Evolutionary conservation across 1,140 invertebrate species (phyloP), one percentile per base, ranked within the genome.

Genomic region (Diabrotica undecimpunctata): DNA sequence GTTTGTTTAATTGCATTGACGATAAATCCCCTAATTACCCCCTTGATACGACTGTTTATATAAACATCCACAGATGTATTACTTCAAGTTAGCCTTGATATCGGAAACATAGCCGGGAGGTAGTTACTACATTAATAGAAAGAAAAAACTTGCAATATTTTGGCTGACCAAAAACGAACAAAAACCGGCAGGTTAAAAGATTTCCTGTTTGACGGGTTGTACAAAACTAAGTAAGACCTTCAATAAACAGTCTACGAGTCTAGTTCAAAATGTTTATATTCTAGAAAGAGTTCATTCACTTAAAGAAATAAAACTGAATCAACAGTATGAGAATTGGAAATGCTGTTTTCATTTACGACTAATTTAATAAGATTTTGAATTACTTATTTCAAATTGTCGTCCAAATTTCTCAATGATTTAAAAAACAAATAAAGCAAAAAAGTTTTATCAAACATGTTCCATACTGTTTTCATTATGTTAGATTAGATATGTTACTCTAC

Each of bases 161-260:
- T 65, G 64, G 57, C 36, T 9, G 46, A 53, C 39, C 54, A 39
- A 65, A 65, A 65, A 60, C 13, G 58, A 65, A 65, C 55, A 54
- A 52, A 61, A 57, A 53, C 39, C 58, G 63, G 54, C 54, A 62
- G 35, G 60, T 56, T 46, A 37, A 41, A 25, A 62, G 54, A 62
- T 66, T 66, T 62, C 59, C 65, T 62, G 59, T 59, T 66, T 62
- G 65, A 66, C 59, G 59, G 65, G 59, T 62, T 54, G 61, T 50
- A 25, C n/a, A 46, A n/a, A 12, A 54, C 7, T n/a, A 54, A 35
- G 12, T 13, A 50, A 46, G 41, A 46, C 41, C 41, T 46, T 46
- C 41, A n/a, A 46, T 46, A 5, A n/a, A 10, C n/a, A 10, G n/a
- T 46, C 8, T 46, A 46, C 41, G 41, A 46, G 41, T 46, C 41